A percentile compares a stretch with the other conserved stretches of the same genome.
Conservation (phyloP, 2,888 invertebrate genomes). For the Agriopis leucophaearia region DNA sequence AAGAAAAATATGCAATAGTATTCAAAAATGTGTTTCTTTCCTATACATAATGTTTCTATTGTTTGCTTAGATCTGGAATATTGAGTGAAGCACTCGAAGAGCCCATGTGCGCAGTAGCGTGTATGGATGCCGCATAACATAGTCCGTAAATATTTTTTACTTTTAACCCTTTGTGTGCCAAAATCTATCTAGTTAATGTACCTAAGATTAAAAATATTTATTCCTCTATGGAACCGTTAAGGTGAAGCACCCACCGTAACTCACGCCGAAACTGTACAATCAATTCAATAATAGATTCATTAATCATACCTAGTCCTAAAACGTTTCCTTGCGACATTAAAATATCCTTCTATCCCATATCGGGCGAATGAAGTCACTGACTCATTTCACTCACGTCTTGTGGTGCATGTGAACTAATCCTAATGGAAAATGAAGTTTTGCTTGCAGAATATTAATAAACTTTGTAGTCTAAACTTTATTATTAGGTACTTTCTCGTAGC, state of each 20-base stretch:
- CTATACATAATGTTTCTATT: too few species aligned
- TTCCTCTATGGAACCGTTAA: not conserved
- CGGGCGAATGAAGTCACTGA: conserved; percentile 25
- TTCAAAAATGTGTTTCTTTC: not conserved
- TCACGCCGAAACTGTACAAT: not conserved
- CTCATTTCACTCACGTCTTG: conserved; percentile 37
- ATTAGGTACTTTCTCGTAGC: conserved; percentile 17
- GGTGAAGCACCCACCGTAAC: not conserved
- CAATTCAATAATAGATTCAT: conserved; percentile 16
- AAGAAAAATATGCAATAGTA: not conserved
- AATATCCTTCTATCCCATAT: conserved; percentile 32
- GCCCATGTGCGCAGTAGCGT: not conserved
- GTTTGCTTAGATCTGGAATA: not conserved
- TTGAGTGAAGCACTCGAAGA: conserved; percentile 1
- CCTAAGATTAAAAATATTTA: not conserved
- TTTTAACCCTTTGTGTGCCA: too few species aligned
- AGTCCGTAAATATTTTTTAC: too few species aligned
- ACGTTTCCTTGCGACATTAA: conserved; percentile 28
- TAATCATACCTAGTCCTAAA: conserved; percentile 25
- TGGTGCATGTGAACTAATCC: conserved; percentile 45
- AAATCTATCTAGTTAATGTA: too few species aligned
- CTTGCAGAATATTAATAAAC: conserved; percentile 37
- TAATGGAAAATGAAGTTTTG: conserved; percentile 40
- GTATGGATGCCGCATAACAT: too few species aligned
- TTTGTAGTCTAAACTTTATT: conserved; percentile 14